phyloP scores from a whole-genome alignment of 2,888 invertebrate genomes.

The Netelia melanura region DNA sequence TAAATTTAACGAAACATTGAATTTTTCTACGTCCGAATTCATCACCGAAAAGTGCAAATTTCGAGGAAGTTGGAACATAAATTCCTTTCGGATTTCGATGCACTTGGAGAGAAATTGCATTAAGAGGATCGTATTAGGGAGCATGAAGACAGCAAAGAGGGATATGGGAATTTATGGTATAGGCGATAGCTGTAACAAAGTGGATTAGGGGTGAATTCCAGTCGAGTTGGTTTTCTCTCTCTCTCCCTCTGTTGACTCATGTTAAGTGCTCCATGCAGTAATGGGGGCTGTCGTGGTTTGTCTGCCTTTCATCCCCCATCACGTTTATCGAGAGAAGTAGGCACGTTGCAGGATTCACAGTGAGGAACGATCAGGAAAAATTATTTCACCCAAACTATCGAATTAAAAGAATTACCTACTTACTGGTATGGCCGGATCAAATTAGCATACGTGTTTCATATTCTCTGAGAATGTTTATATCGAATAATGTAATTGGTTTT shows the following conservation, averaged over 20 bases:
- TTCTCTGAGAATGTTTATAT: not conserved
- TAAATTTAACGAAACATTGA: too few species aligned
- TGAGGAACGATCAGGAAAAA: slow-evolving; percentile 45
- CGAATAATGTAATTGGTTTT: not conserved
- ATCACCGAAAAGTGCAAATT: not conserved
- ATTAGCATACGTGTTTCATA: not conserved
- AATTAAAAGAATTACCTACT: slow-evolving; percentile 35
- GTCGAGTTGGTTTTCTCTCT: slow-evolving; percentile 50
- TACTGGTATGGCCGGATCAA: not conserved
- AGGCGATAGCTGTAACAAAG: slow-evolving; percentile 60
- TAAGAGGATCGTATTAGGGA: not conserved
- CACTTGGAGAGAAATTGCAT: not conserved
- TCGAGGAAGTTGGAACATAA: not conserved
- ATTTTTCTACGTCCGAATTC: not conserved
- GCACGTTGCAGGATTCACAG: slow-evolving; percentile 36
- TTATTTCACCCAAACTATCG: slow-evolving; percentile 18
- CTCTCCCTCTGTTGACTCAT: slow-evolving; percentile 53
- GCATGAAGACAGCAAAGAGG: not conserved
- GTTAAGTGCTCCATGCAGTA: slow-evolving; percentile 62
- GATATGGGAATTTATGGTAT: slow-evolving; percentile 56
- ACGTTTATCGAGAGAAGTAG: slow-evolving; percentile 27
- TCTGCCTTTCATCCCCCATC: slow-evolving; percentile 54
- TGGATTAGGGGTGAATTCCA: slow-evolving; percentile 65
- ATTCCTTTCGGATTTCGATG: not conserved
- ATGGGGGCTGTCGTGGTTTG: slow-evolving; percentile 58